Evolutionary conservation across 2,888 invertebrate genomes (phyloP), one percentile per base, ranked within the genome.

Genomic region (Tridacna gigas): DNA sequence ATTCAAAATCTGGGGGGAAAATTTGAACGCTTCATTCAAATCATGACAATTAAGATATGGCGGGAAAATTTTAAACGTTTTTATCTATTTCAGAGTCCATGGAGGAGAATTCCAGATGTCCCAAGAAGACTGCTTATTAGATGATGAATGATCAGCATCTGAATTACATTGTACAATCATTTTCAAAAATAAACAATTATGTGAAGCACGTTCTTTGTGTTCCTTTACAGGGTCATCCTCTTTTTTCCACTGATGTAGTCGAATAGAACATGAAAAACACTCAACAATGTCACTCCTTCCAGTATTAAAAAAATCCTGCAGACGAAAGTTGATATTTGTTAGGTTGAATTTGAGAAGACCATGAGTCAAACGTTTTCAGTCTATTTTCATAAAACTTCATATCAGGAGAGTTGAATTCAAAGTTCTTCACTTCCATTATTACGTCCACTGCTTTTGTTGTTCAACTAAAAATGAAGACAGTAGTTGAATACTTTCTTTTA

Each of bases 401-500:
- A 18, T 78, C 66, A 61, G 66, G 74, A n/a, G 82, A 66, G 37
- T 67, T 67, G 74, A 74, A 82, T 25, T 61, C 63, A 1, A 77
- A 48, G n/a, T 15, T 45, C n/a, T 37, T 47, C 65, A 28, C 60
- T 56, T n/a, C 51, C 56, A 69, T 63, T 26, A 26, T 69, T 45
- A 12, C 18, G 63, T 51, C 65, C 7, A 7, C 7, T 37, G 37
- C 7, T 12, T 28, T 13, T 47, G 76, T 66, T 81, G 81, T 81
- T 77, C 81, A 28, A 66, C 73, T 25, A 81, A 60, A 74, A 81
- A 81, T 81, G 74, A 81, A 56, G 15, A 15, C 26, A 81, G 37
- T 18, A 81, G 28, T n/a, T 51, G 56, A 25, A 81, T 25, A 37
- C 81, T 81, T 77, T 81, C 81, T 56, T 77, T 81, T 81, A 81